A percentile compares a stretch with the other conserved stretches of the same genome.
Evolutionary conservation across 2,888 invertebrate species (phyloP).

Genomic region (Homarus gammarus): DNA sequence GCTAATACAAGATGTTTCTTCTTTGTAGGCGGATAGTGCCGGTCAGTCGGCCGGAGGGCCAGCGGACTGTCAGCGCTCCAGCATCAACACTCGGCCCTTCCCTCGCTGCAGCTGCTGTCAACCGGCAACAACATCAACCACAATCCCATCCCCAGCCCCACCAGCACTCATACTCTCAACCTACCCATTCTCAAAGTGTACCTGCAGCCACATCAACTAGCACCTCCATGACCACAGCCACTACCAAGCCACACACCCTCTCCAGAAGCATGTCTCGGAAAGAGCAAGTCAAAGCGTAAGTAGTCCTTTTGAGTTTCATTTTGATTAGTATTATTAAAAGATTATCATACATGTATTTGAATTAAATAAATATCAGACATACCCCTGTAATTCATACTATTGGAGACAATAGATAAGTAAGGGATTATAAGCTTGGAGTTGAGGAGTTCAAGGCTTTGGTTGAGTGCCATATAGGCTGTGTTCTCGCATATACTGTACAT

Average conservation of each 20-base stretch:
- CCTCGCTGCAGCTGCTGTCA: conserved; percentile 52
- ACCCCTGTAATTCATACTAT: no score
- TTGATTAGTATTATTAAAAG: no score
- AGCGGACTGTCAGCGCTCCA: conserved; percentile 61
- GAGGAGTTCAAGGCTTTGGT: no score
- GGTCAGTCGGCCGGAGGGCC: conserved; percentile 51
- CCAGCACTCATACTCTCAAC: conserved; percentile 46
- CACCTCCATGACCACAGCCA: conserved; percentile 46
- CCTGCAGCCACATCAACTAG: conserved; percentile 54
- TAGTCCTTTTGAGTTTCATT: neutral
- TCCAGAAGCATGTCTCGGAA: conserved; percentile 73
- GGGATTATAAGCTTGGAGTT: no score
- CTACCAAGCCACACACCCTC: conserved; percentile 58
- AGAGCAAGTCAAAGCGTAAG: conserved; percentile 76
- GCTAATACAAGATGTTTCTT: neutral
- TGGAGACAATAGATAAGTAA: no score
- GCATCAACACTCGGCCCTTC: conserved; percentile 64
- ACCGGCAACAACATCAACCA: conserved; percentile 66
- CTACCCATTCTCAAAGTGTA: conserved; percentile 51
- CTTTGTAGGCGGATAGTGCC: conserved; percentile 67
- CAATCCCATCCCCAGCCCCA: conserved; percentile 65
- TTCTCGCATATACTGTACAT: no score
- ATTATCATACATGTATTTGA: no score
- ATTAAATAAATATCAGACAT: no score
- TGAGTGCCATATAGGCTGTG: no score